A percentile compares a stretch with the other conserved stretches of the same genome.
These are phyloP conservation scores for Brachylomia viminalis DNA, from an alignment of 2,888 invertebrate species.

Conservation along the genomic window DNA sequence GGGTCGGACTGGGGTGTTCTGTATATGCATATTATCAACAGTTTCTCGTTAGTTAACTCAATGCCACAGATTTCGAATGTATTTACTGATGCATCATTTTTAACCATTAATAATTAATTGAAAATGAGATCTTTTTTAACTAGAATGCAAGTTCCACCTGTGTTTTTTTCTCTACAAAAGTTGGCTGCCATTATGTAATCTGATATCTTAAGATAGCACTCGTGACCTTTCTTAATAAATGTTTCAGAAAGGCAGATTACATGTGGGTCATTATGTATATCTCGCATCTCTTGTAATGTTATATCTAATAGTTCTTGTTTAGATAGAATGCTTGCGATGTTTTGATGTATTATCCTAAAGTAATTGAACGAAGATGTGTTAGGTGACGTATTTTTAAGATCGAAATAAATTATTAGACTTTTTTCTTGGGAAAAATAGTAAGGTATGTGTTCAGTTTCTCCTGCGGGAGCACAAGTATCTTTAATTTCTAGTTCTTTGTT, in stretches of 20 bases:
- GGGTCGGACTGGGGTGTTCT: constrained; percentile 4
- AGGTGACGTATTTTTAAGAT: neutral
- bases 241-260: constrained; percentile 3
- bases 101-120: neutral
- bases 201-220: neutral
- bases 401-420: neutral
- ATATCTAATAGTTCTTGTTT: constrained; percentile 1
- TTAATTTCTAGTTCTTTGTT: too few species aligned
- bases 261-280: neutral
- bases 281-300: constrained; percentile 6
- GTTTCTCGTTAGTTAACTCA: neutral
- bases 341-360: neutral
- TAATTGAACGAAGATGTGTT: neutral
- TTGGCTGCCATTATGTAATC: neutral
- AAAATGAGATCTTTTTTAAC: neutral
- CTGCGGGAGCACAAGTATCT: too few species aligned
- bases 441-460: neutral
- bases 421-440: neutral
- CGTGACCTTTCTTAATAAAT: neutral
- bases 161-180: neutral
- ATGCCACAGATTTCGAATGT: constrained; percentile 1
- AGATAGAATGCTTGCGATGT: neutral
- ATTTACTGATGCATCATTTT: neutral
- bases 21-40: neutral
- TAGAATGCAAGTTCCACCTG: neutral